These are phyloP conservation scores for Margaritifera margaritifera DNA, from an alignment of 2,888 invertebrate species.

Conservation along the genomic window DNA sequence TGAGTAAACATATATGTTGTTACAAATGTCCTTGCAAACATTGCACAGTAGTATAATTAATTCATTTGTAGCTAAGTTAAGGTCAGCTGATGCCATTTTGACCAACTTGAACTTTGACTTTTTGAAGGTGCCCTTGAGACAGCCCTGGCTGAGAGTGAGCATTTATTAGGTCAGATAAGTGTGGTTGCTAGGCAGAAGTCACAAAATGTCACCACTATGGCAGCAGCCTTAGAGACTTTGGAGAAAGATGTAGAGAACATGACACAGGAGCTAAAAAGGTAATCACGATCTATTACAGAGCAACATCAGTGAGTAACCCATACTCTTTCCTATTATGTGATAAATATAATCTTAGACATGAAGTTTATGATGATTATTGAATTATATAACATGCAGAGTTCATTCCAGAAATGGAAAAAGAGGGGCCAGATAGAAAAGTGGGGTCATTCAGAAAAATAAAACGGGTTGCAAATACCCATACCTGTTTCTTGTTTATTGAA, in stretches of 20 bases:
- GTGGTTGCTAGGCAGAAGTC: constrained; percentile 44
- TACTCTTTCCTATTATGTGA: no score
- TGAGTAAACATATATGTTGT: no score
- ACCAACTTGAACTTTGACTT: constrained; percentile 1
- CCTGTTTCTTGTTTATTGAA: no score
- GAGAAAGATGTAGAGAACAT: constrained; percentile 45
- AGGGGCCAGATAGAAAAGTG: no score
- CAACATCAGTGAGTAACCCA: no score
- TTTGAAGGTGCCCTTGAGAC: constrained; percentile 49
- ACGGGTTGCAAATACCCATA: no score
- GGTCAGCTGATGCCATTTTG: neutral
- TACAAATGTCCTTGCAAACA: no score
- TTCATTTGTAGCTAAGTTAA: neutral
- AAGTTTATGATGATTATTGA: no score
- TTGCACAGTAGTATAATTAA: neutral
- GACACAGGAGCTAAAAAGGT: constrained; percentile 50
- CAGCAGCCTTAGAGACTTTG: constrained; percentile 44
- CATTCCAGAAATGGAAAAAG: no score
- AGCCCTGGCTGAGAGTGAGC: constrained; percentile 58
- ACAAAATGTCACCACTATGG: constrained; percentile 44
- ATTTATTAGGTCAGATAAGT: constrained; percentile 56
- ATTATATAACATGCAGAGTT: no score
- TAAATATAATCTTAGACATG: no score
- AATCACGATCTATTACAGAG: neutral
- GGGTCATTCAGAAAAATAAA: no score